A percentile compares a stretch with the other conserved stretches of the same genome.
Evolutionary conservation across 2,888 invertebrate genomes (phyloP).

Genomic region (Alloplasta piceator): DNA sequence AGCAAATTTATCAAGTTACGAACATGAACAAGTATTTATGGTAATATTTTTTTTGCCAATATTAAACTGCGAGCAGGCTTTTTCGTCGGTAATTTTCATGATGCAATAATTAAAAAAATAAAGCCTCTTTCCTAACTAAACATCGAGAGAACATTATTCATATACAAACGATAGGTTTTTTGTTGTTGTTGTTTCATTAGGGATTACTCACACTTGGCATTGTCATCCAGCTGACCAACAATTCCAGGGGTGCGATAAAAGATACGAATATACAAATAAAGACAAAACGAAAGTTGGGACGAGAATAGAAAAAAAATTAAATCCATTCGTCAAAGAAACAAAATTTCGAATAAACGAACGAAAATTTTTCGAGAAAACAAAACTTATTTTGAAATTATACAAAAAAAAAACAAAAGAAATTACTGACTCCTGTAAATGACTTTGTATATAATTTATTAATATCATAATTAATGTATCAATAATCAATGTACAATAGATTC

Average conservation of each 20-base stretch:
- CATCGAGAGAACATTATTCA: conserved; percentile 60
- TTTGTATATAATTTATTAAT: conserved; percentile 83
- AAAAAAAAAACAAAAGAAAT: conserved; percentile 69
- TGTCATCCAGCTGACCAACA: conserved; percentile 83
- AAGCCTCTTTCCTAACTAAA: conserved; percentile 52
- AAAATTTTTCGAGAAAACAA: conserved; percentile 34
- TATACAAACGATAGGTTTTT: conserved; percentile 54
- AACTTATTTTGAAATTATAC: conserved; percentile 7
- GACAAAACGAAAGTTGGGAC: conserved; percentile 46
- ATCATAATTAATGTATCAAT: conserved; percentile 82
- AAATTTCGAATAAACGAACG: conserved; percentile 43
- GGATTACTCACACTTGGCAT: conserved; percentile 82
- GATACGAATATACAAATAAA: conserved; percentile 73
- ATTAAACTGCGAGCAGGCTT: conserved; percentile 32
- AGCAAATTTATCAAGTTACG: too few species aligned
- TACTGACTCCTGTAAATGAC: conserved; percentile 74
- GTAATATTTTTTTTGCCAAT: not conserved
- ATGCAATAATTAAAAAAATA: conserved; percentile 25
- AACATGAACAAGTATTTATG: too few species aligned
- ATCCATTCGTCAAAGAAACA: conserved; percentile 22
- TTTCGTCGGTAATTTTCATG: conserved; percentile 39
- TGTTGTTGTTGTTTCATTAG: conserved; percentile 68
- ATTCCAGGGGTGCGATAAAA: conserved; percentile 83
- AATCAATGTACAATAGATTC: conserved; percentile 83
- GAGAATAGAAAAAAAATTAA: conserved; percentile 49